Evolutionary conservation across 2,113 vertebrate species (phyloP).

Genomic region (Paradisaea rubra): DNA sequence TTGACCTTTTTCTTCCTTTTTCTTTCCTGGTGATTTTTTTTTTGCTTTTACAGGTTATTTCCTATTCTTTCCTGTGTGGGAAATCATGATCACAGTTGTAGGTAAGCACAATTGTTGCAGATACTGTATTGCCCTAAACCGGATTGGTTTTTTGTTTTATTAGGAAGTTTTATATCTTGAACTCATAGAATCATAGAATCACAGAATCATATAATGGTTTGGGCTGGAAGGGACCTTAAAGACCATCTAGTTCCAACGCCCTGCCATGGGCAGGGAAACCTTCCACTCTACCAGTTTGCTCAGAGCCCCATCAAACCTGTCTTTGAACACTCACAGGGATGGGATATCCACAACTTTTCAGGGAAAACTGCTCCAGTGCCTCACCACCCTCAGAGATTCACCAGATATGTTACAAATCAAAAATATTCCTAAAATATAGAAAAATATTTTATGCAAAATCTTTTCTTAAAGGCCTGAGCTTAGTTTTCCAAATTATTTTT

Average conservation of each 20-base stretch:
- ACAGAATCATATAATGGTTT: not conserved
- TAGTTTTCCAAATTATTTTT: not conserved
- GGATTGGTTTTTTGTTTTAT: not conserved
- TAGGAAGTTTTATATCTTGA: not conserved
- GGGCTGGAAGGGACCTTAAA: not conserved
- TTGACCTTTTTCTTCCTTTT: not conserved
- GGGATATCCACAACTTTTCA: not conserved
- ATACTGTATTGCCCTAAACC: not conserved
- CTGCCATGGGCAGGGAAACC: not conserved
- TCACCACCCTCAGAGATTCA: not conserved
- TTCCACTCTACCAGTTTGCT: not conserved
- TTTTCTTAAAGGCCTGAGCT: not conserved
- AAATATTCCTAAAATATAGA: not conserved
- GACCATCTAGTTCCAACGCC: accelerated
- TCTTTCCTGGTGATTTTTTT: not conserved
- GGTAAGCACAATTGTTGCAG: not conserved
- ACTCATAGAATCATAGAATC: not conserved
- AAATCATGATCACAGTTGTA: not conserved
- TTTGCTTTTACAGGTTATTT: not conserved
- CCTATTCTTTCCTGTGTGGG: not conserved
- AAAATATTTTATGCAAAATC: not conserved
- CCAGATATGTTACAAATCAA: not conserved
- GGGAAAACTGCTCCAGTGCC: not conserved
- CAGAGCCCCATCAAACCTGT: not conserved
- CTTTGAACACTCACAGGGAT: not conserved